phyloP scores from a whole-genome alignment of 1,140 invertebrate species.

The Monomorium pharaonis region DNA sequence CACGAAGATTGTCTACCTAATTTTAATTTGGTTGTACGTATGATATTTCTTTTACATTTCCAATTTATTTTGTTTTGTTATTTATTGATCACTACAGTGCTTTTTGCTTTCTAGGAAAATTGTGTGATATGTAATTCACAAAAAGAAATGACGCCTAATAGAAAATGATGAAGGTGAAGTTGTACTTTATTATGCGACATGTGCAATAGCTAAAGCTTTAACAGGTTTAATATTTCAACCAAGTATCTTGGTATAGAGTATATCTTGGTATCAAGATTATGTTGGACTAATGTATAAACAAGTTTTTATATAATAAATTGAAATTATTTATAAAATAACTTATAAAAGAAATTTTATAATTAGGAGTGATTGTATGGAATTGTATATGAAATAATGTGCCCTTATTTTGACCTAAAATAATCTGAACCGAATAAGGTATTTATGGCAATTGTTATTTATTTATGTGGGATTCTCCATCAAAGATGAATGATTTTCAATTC shows the following conservation, averaged over 20 bases:
- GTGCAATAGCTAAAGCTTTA: conserved; percentile 13
- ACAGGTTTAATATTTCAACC: not conserved
- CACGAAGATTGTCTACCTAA: conserved; percentile 93
- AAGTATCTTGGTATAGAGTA: not conserved
- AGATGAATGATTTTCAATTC: too few relatives aligned
- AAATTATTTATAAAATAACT: conserved; percentile 3
- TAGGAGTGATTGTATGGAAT: not conserved
- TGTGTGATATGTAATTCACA: conserved; percentile 88
- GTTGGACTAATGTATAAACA: conserved; percentile 20
- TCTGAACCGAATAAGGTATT: too few relatives aligned
- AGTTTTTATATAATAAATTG: conserved; percentile 46
- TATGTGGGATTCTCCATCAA: too few relatives aligned
- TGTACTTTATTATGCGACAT: not conserved
- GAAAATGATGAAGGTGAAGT: conserved; percentile 78
- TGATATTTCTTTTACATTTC: not conserved
- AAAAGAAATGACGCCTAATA: conserved; percentile 75
- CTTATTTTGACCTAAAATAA: too few relatives aligned
- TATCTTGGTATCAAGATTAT: not conserved
- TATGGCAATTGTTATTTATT: too few relatives aligned
- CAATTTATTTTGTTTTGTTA: not conserved
- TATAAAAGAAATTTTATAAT: conserved; percentile 25
- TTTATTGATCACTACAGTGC: not conserved
- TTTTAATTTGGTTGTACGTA: conserved; percentile 79
- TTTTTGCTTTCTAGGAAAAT: conserved; percentile 80
- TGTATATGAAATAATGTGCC: not conserved